These are phyloP conservation scores for Oscheius sp. DNA, from an alignment of 2,888 invertebrate genomes.

Conservation along the genomic window DNA sequence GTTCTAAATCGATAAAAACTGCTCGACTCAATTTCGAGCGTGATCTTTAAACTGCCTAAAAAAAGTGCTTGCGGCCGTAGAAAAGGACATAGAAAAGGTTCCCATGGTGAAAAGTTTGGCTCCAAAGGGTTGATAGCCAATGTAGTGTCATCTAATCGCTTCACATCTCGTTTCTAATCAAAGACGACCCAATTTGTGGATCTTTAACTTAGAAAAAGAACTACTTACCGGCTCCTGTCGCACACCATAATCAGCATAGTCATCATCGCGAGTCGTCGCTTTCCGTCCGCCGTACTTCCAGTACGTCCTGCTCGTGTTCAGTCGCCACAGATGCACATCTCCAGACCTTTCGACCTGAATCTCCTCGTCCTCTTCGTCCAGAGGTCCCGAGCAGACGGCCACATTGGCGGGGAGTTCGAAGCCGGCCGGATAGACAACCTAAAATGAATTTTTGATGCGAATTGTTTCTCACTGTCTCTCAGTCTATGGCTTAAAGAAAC, in stretches of 20 bases:
- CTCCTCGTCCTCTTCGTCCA: slow-evolving; percentile 27
- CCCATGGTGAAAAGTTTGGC: too few species aligned
- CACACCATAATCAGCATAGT: slow-evolving; percentile 20
- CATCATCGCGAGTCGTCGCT: neutral
- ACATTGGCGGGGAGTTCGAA: slow-evolving; percentile 9
- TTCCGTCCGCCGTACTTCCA: slow-evolving; percentile 21
- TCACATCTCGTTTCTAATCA: too few species aligned
- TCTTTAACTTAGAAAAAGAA: neutral
- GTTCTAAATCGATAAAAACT: too few species aligned
- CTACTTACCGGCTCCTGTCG: neutral
- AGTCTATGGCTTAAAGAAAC: neutral
- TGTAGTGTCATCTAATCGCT: too few species aligned
- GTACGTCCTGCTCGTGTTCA: slow-evolving; percentile 9
- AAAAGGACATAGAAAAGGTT: too few species aligned
- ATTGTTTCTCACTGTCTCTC: too few species aligned
- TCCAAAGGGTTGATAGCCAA: too few species aligned
- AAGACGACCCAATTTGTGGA: too few species aligned
- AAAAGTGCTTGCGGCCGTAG: too few species aligned
- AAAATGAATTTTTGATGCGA: neutral
- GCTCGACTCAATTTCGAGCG: too few species aligned
- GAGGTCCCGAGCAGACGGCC: neutral
- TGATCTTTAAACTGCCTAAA: too few species aligned
- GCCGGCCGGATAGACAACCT: slow-evolving; percentile 25
- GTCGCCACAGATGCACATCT: slow-evolving; percentile 16
- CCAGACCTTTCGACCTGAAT: slow-evolving; percentile 2